Evolutionary conservation across 1,140 invertebrate genomes (phyloP).

Genomic region (Scaptomyza montana): DNA sequence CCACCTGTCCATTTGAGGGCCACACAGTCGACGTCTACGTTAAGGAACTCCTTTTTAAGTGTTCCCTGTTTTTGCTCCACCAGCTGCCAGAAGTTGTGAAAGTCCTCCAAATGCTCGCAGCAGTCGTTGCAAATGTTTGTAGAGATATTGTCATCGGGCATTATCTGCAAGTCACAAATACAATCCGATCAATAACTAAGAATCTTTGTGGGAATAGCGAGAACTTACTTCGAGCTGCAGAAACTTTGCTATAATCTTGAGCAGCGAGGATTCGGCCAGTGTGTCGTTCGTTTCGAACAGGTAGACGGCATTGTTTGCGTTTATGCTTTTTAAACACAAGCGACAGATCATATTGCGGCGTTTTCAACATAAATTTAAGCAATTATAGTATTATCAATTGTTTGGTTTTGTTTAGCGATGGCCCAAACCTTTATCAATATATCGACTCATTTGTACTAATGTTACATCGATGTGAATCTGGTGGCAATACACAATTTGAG

Average conservation of each 20-base stretch:
- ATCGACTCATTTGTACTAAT: constrained; percentile 1
- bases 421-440: constrained; percentile 3
- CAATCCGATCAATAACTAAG: not conserved
- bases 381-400: constrained; percentile 42
- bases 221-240: constrained; percentile 65
- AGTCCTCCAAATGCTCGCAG: constrained; percentile 74
- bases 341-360: constrained; percentile 69
- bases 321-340: constrained; percentile 69
- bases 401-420: constrained; percentile 51
- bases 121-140: constrained; percentile 70
- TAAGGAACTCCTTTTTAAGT: constrained; percentile 72
- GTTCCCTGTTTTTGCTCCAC: constrained; percentile 72
- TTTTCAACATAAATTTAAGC: constrained; percentile 41
- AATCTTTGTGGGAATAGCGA: too few species aligned
- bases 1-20: constrained; percentile 61
- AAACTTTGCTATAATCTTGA: constrained; percentile 76
- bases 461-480: too few species aligned
- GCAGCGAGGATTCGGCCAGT: constrained; percentile 64
- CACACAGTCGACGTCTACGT: constrained; percentile 67
- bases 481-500: too few species aligned
- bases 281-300: constrained; percentile 70
- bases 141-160: constrained; percentile 69
- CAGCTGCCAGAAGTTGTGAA: constrained; percentile 71
- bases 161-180: constrained; percentile 43
- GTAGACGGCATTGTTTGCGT: constrained; percentile 65